These are phyloP conservation scores for Diorhabda carinulata DNA, from an alignment of 1,140 invertebrate genomes.

Conservation along the genomic window DNA sequence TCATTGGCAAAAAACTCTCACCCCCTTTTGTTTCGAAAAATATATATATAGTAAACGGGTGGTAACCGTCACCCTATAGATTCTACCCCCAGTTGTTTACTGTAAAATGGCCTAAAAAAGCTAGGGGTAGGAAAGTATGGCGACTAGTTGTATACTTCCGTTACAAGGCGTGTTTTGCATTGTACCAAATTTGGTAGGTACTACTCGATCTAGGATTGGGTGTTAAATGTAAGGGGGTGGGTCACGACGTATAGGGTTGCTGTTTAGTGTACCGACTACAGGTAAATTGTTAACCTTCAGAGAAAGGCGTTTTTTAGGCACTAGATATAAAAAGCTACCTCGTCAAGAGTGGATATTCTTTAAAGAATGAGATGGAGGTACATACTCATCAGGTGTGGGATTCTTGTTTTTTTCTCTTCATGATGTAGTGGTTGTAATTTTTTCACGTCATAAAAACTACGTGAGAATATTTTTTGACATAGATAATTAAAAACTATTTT, in stretches of 20 bases:
- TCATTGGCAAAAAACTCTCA: neutral
- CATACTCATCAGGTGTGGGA: constrained; percentile 19
- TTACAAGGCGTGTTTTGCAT: constrained; percentile 24
- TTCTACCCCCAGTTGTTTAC: neutral
- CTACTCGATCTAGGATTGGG: constrained; percentile 23
- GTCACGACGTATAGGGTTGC: constrained; percentile 4
- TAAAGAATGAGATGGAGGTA: constrained; percentile 8
- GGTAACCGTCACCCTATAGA: neutral
- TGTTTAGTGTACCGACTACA: constrained; percentile 6
- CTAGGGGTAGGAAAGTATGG: constrained; percentile 11
- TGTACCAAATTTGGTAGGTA: constrained; percentile 18
- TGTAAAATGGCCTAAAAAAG: constrained; percentile 18
- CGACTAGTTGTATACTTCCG: constrained; percentile 11
- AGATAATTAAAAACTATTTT: too few relatives aligned
- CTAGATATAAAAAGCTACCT: constrained; percentile 24
- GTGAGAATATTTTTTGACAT: constrained; percentile 20
- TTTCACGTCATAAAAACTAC: constrained; percentile 4
- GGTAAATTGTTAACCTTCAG: constrained; percentile 8
- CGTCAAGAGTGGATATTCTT: constrained; percentile 21
- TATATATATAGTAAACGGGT: neutral
- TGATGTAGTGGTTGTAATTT: constrained; percentile 14
- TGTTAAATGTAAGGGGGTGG: constrained; percentile 15
- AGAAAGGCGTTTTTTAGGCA: constrained; percentile 9
- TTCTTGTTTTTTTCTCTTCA: constrained; percentile 15
- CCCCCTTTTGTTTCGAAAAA: neutral